Evolutionary conservation across 2,113 vertebrate genomes (phyloP).

Genomic region (Microcebus jonahi): DNA sequence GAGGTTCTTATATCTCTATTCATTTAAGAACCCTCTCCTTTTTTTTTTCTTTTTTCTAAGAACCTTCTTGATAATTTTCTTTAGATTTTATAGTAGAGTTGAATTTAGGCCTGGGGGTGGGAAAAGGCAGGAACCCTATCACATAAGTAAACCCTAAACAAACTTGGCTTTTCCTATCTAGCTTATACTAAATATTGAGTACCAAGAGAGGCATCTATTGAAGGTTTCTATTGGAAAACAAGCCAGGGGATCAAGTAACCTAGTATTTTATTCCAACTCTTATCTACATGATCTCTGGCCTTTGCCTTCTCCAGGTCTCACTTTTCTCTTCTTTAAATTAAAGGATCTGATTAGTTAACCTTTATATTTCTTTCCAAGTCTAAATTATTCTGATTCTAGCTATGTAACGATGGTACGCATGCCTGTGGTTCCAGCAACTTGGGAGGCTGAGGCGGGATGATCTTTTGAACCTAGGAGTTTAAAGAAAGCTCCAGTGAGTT

Average conservation of each 20-base stretch:
- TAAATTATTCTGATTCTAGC: constrained; percentile 1
- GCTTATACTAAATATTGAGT: neutral
- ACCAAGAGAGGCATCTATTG: neutral
- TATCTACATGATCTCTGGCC: neutral
- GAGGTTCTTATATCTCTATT: neutral
- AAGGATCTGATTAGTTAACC: neutral
- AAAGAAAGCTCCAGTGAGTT: too few relatives aligned
- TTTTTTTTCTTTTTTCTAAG: too few relatives aligned
- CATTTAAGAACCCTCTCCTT: neutral
- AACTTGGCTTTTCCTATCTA: neutral
- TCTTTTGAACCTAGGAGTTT: too few relatives aligned
- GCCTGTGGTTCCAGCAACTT: too few relatives aligned
- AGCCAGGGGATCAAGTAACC: neutral
- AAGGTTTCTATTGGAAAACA: neutral
- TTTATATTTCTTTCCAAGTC: constrained; percentile 14
- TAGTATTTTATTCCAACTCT: constrained; percentile 8
- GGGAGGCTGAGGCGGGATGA: too few relatives aligned
- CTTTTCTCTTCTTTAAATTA: constrained; percentile 20
- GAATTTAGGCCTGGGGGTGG: neutral
- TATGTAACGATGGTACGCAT: too few relatives aligned
- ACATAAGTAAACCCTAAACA: neutral
- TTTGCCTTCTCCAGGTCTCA: neutral
- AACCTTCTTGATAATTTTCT: neutral
- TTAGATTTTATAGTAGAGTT: neutral
- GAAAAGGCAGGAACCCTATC: neutral